A percentile compares a stretch with the other conserved stretches of the same genome.
These are phyloP conservation scores for Pheosia tremula DNA, from an alignment of 2,888 invertebrate species.

Conservation along the genomic window DNA sequence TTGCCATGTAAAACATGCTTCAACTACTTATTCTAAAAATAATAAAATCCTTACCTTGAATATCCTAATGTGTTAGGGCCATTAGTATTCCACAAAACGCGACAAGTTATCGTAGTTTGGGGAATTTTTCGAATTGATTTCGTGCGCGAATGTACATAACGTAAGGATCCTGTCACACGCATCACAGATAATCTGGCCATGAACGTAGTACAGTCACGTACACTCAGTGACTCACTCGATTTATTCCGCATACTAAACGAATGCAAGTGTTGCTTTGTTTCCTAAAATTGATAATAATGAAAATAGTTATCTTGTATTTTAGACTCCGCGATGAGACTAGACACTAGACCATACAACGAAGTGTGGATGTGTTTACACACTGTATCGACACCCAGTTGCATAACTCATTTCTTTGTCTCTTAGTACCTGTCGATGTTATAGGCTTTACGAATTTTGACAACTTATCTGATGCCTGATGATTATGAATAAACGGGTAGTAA, in stretches of 20 bases:
- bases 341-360: too few species aligned
- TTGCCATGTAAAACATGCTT: too few species aligned
- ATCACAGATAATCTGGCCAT: constrained; percentile 47
- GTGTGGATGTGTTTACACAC: too few species aligned
- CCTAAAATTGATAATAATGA: constrained; percentile 34
- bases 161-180: constrained; percentile 58
- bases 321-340: too few species aligned
- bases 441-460: too few species aligned
- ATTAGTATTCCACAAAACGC: constrained; percentile 58
- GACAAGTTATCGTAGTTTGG: constrained; percentile 51
- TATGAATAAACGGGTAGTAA: too few species aligned
- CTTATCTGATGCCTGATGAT: too few species aligned
- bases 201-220: constrained; percentile 71
- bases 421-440: too few species aligned
- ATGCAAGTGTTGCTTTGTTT: constrained; percentile 30
- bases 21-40: background rate
- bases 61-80: background rate
- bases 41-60: constrained; percentile 13
- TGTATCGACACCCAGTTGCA: too few species aligned
- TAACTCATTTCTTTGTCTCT: too few species aligned
- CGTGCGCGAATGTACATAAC: constrained; percentile 60
- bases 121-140: constrained; percentile 59
- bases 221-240: constrained; percentile 47
- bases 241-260: constrained; percentile 19
- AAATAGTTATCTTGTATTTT: constrained; percentile 15